Evolutionary conservation across 1,140 invertebrate species (phyloP).

Genomic region (Neodiprion lecontei): DNA sequence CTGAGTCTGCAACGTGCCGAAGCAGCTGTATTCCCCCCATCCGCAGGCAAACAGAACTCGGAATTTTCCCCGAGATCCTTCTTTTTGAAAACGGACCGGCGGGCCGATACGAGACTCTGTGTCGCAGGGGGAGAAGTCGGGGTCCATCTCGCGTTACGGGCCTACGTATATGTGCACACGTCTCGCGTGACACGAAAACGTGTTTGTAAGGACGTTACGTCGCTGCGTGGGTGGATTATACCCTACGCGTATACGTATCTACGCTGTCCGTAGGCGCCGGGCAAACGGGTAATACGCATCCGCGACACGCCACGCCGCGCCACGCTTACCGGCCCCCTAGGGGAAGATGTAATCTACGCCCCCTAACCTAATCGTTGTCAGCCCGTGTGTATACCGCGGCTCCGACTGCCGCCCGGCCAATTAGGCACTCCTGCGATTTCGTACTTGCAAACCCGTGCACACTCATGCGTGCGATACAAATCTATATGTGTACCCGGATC

Average conservation of each 20-base stretch:
- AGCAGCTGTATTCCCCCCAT: not conserved
- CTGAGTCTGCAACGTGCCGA: constrained; percentile 31
- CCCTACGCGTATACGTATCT: too few species aligned
- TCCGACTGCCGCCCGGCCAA: not conserved
- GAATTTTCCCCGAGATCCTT: too few species aligned
- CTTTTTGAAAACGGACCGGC: not conserved
- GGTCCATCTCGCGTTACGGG: too few species aligned
- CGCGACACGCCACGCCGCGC: not conserved
- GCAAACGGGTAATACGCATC: constrained; percentile 2
- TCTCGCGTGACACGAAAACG: too few species aligned
- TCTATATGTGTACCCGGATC: not conserved
- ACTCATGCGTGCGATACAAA: not conserved
- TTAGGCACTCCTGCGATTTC: not conserved
- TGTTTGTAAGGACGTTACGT: too few species aligned
- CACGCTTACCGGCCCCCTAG: not conserved
- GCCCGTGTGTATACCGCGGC: constrained; percentile 1
- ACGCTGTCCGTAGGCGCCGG: not conserved
- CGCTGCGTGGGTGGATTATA: too few species aligned
- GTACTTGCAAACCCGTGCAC: not conserved
- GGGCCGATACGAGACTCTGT: not conserved
- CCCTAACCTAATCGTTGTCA: constrained; percentile 5
- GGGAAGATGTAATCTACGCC: constrained; percentile 6
- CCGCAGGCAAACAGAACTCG: not conserved
- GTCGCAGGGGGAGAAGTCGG: too few species aligned
- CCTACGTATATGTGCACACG: too few species aligned